These are phyloP conservation scores for Spilarctia lutea DNA, from an alignment of 2,888 invertebrate genomes.

Conservation along the genomic window DNA sequence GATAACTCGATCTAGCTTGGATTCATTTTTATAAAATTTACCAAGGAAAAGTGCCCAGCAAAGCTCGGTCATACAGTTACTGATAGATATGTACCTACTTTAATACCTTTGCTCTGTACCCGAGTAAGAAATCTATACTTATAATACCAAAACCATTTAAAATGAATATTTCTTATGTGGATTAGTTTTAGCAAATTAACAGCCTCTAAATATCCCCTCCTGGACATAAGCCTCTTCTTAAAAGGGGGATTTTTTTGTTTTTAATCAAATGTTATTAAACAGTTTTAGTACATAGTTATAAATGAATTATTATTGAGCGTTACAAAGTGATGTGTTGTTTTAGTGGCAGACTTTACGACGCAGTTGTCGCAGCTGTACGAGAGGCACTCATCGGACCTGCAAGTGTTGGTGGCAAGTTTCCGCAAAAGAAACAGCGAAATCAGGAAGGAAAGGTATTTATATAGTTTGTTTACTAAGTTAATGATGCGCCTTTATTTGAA, in stretches of 20 bases:
- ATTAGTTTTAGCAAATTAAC: background rate
- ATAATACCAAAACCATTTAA: background rate
- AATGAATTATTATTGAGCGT: background rate
- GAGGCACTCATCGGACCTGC: slow-evolving; percentile 95
- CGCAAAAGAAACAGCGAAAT: slow-evolving; percentile 94
- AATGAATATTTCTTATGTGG: background rate
- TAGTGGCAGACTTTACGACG: slow-evolving; percentile 97
- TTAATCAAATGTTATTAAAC: background rate
- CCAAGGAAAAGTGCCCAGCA: too few species aligned
- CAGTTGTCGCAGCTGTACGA: slow-evolving; percentile 96
- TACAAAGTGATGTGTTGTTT: slow-evolving; percentile 65
- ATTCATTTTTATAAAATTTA: too few species aligned
- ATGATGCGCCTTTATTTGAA: background rate
- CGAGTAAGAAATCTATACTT: background rate
- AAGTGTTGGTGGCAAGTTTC: slow-evolving; percentile 94
- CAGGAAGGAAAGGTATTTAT: slow-evolving; percentile 92
- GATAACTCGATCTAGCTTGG: too few species aligned
- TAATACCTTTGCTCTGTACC: background rate
- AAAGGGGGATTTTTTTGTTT: background rate
- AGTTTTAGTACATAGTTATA: background rate
- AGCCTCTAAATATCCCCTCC: too few species aligned
- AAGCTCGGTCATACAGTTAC: too few species aligned
- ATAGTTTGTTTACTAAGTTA: background rate
- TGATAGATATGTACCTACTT: too few species aligned
- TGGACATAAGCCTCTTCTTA: too few species aligned